phyloP scores from a whole-genome alignment of 53 echinoderm and acorn worm genomes.

The Echinometra lucunter region DNA sequence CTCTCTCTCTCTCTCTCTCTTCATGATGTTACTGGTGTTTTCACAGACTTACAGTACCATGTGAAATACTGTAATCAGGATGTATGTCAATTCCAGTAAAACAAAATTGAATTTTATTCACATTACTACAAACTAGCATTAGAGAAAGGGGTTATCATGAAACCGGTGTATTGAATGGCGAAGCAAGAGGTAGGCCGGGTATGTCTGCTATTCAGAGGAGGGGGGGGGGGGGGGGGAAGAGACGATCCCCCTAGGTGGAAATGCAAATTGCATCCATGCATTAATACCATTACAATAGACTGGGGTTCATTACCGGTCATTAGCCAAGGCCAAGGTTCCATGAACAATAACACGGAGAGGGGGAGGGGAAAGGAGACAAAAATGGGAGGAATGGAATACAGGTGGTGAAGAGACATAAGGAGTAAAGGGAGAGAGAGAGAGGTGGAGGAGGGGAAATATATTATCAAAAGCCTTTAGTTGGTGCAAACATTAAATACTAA shows the following conservation, averaged over 20 bases:
- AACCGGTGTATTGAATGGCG: not conserved
- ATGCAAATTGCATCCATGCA: slow-evolving; percentile 48
- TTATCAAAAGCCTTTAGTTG: no score
- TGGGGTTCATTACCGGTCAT: slow-evolving; percentile 49
- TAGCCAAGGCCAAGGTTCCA: slow-evolving; percentile 55
- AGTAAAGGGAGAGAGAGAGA: not conserved
- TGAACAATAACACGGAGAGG: not conserved
- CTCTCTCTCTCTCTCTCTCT: no score
- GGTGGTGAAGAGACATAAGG: not conserved
- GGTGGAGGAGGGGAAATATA: not conserved
- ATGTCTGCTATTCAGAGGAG: not conserved
- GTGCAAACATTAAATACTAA: no score
- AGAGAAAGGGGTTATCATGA: not conserved
- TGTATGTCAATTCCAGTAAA: no score
- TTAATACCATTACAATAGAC: not conserved
- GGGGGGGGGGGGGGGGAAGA: no score
- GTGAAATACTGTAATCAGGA: no score
- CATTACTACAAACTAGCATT: not conserved
- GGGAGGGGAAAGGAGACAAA: not conserved
- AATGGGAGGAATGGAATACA: not conserved
- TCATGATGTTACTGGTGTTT: no score
- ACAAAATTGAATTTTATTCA: no score
- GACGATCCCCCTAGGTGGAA: not conserved
- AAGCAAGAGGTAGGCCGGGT: not conserved
- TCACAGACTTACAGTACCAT: no score